Evolutionary conservation across 2,797 vertebrate species (phyloP), one percentile per base, ranked within the genome.

Genomic region (Hippoglossus hippoglossus): DNA sequence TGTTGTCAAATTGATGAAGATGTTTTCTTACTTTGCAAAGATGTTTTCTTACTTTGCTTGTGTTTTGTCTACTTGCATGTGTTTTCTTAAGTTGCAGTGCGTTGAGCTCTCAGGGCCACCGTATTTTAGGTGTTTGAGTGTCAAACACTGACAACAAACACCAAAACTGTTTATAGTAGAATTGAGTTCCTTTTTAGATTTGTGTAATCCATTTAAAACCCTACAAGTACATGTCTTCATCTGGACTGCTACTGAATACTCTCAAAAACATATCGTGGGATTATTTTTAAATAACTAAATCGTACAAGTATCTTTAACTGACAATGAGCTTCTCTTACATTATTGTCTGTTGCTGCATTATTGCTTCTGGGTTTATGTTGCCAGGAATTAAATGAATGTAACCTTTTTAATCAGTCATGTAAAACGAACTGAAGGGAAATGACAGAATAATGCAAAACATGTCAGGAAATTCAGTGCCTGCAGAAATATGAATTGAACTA

Each of bases 401-500:
- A 60, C 49, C 31, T 46, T 70, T 69, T 67, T 75, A 76, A 76
- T 69, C 44, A 67, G 16, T 67, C 44, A 60, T 70, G 58, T 46
- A 63, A 64, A 79, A 50, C 24, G 41, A 69, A 69, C 12, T 25
- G 28, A 54, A 50, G 24, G 1, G 18, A 67, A 63, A 68, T 52
- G 11, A 62, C 26, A 61, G 57, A 66, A 74, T 50, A 62, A 64
- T 59, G 25, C 34, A 24, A 55, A 31, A 67, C 44, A 67, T 36
- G 46, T 59, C 26, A 51, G 36, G 22, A 67, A 68, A 62, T 34
- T 11, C 52, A 6, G 22, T 0, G 73, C 76, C 63, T 58, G 73
- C 31, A 56, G 76, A 82, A 74, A 77, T 71, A 73, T 79, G 65
- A 82, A 59, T 63, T 83, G 12, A 63, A 56, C 41, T 72, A 9